Evolutionary conservation across 2,797 vertebrate genomes (phyloP), one percentile per base, ranked within the genome.

Genomic region (Danio aesculapii): DNA sequence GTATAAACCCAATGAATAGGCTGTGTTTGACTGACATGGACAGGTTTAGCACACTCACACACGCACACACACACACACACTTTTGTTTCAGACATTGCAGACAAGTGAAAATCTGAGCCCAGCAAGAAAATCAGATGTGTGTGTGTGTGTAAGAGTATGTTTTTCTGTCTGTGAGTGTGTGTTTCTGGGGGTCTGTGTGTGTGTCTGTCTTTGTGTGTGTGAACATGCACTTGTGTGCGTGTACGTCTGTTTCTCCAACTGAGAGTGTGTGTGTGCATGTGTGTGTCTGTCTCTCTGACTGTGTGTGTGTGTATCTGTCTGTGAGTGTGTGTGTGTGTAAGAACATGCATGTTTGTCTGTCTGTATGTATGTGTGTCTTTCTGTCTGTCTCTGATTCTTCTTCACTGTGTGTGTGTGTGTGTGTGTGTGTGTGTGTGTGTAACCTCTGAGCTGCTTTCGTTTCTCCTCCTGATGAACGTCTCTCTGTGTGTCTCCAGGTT

Each of bases 401-500:
- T n/a, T n/a, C n/a, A n/a, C n/a, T n/a, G n/a, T n/a, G 30, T 30
- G 30, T 30, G 30, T 30, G 47, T 68, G 47, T 68, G 44, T 21
- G 43, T 19, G 39, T 30, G 17, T 75, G 16, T 61, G 62, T 74
- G 19, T 47, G 57, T 59, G 55, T 30, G 9, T 16, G 17, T 52
- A 64, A 73, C 75, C 14, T 6, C 74, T 63, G 62, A 82, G 77
- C 81, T 85, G 84, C 44, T 68, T 75, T 74, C 77, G 12, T 57
- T 58, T 85, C 83, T 70, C 17, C 77, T 53, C 81, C 41, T 44
- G 50, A 71, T 74, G 21, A 59, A 59, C 30, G 9, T 88, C 12
- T n/a, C n/a, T 85, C 41, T 68, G 6, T 73, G 6, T 59, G 13
- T 8, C 81, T 69, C 8, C 91, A 99, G 98, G 87, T 99, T 95